Evolutionary conservation across 2,888 invertebrate genomes (phyloP).

Genomic region (Tupiocoris notatus): DNA sequence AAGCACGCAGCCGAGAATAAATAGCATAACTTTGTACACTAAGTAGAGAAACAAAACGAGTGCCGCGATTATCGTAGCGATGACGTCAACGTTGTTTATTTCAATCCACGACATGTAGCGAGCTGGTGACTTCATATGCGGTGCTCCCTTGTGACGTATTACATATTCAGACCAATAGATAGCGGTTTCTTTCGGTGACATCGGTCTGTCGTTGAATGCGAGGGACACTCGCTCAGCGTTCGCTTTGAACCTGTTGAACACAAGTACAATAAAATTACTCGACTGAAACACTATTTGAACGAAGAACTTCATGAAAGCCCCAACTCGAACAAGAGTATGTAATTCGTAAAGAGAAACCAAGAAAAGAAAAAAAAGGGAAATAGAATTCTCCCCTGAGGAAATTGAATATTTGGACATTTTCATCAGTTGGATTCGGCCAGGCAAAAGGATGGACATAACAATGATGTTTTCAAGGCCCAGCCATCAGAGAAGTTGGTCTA

Average conservation of each 20-base stretch:
- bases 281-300: no score
- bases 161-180: slow-evolving; percentile 68
- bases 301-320: no score
- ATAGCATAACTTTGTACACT: background rate
- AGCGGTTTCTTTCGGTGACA: slow-evolving; percentile 61
- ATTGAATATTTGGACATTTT: no score
- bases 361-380: no score
- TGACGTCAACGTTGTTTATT: slow-evolving; percentile 36
- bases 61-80: background rate
- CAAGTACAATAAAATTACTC: no score
- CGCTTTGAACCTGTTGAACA: slow-evolving; percentile 20
- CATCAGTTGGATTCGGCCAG: no score
- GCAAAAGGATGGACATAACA: no score
- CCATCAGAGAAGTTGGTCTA: no score
- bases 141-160: slow-evolving; percentile 55
- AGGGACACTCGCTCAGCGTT: slow-evolving; percentile 46
- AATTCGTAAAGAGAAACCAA: no score
- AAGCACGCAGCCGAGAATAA: background rate
- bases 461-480: no score
- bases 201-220: slow-evolving; percentile 57
- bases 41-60: background rate
- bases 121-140: slow-evolving; percentile 28
- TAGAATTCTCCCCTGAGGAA: no score
- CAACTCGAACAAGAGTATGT: no score
- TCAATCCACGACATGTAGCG: slow-evolving; percentile 26